Percentiles rank a stretch among this genome's conserved stretches.
Evolutionary conservation across 1,140 invertebrate species (phyloP).

Genomic region (Trinorchestia longiramus): DNA sequence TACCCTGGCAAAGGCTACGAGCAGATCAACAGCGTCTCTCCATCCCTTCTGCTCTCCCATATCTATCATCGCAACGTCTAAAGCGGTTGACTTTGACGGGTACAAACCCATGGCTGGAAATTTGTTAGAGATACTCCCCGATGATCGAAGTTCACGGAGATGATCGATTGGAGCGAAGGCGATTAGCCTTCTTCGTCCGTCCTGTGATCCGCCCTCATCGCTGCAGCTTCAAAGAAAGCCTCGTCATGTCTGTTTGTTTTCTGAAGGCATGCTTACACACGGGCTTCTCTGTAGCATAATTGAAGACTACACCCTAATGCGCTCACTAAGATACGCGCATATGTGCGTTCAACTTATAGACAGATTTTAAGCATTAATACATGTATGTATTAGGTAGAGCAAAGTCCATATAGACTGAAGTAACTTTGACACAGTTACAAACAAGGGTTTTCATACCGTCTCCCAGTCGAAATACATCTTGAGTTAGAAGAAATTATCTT

Average conservation of each 20-base stretch:
- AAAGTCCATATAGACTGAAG: neutral
- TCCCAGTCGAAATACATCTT: neutral
- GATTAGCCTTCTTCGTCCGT: neutral
- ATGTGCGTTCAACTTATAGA: neutral
- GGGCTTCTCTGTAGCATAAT: neutral
- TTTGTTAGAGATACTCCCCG: constrained; percentile 37
- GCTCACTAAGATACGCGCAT: too few relatives aligned
- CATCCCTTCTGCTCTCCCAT: neutral
- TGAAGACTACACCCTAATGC: neutral
- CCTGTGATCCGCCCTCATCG: neutral
- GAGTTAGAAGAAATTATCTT: neutral
- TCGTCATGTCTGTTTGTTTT: neutral
- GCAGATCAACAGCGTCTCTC: neutral
- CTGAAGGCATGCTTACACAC: neutral
- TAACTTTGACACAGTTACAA: neutral
- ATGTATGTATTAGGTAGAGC: too few relatives aligned
- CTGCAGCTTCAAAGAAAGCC: neutral
- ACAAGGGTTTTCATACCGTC: neutral
- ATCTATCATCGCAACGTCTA: constrained; percentile 19
- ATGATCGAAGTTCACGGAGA: neutral
- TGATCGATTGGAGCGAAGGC: constrained; percentile 22
- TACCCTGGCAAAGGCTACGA: neutral
- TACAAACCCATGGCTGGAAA: constrained; percentile 22
- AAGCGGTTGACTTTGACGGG: constrained; percentile 13
- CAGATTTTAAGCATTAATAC: neutral